Conservation (phyloP, 2,888 invertebrate genomes). For the Alloplasta piceator region DNA sequence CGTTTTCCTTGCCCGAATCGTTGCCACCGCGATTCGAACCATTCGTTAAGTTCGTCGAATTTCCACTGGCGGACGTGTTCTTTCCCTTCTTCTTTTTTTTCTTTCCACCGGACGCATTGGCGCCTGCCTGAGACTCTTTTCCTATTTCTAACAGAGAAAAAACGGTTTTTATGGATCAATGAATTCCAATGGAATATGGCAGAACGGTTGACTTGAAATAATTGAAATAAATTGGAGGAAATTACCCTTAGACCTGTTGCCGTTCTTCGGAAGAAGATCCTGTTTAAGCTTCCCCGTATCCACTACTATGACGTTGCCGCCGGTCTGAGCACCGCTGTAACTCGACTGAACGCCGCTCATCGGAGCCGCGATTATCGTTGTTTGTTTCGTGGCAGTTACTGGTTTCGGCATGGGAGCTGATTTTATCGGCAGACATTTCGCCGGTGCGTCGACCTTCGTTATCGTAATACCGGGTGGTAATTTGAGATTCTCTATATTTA, state of each 20-base stretch:
- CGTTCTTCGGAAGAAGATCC: constrained; percentile 78
- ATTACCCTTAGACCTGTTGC: constrained; percentile 75
- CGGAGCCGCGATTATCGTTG: constrained; percentile 82
- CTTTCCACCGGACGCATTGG: constrained; percentile 84
- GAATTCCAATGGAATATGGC: too few species aligned
- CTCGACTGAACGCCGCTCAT: constrained; percentile 79
- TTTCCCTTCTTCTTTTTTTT: constrained; percentile 81
- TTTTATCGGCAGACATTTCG: constrained; percentile 78
- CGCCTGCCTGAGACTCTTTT: constrained; percentile 69
- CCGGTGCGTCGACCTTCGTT: constrained; percentile 87
- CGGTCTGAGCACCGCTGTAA: constrained; percentile 80
- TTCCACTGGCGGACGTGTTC: constrained; percentile 50
- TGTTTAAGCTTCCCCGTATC: constrained; percentile 86
- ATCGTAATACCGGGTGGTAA: constrained; percentile 93
- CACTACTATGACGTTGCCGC: constrained; percentile 86
- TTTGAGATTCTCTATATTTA: constrained; percentile 81
- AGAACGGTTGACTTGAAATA: neutral
- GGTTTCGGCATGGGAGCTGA: constrained; percentile 78
- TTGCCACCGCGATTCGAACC: constrained; percentile 60
- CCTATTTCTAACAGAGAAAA: constrained; percentile 65
- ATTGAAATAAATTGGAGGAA: constrained; percentile 13
- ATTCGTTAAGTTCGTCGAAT: constrained; percentile 34
- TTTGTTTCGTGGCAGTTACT: constrained; percentile 78
- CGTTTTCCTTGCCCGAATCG: constrained; percentile 68
- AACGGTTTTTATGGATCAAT: neutral